These are phyloP conservation scores for Coregonus suidteri DNA, from an alignment of 2,797 vertebrate species.

Conservation along the genomic window DNA sequence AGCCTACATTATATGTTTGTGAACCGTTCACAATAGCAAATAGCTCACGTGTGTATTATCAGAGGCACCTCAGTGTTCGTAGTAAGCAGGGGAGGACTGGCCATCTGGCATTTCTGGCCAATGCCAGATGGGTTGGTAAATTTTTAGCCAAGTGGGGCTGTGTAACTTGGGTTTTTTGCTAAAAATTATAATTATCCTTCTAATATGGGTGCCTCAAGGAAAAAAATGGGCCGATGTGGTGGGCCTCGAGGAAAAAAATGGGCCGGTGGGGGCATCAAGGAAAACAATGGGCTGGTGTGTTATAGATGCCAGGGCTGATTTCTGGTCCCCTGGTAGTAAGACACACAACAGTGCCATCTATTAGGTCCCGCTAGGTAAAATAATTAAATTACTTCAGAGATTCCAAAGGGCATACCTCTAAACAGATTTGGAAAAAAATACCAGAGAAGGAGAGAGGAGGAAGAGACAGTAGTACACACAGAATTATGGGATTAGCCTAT, in stretches of 20 bases:
- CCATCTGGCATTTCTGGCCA: too few relatives aligned
- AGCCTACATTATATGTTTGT: neutral
- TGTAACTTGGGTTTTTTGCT: too few relatives aligned
- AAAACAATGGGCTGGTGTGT: neutral
- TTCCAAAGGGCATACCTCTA: neutral
- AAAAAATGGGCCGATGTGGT: too few relatives aligned
- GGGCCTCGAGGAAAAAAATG: too few relatives aligned
- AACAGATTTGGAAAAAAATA: neutral
- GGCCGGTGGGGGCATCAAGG: too few relatives aligned
- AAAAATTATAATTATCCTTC: too few relatives aligned
- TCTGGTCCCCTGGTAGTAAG: too few relatives aligned
- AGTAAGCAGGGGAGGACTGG: neutral
- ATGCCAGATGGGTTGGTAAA: too few relatives aligned
- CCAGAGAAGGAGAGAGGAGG: neutral
- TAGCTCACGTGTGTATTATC: neutral
- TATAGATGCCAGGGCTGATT: neutral
- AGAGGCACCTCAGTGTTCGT: neutral
- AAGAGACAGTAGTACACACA: neutral
- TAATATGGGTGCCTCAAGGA: too few relatives aligned
- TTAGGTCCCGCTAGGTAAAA: neutral
- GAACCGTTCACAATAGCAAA: neutral
- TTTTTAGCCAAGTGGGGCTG: too few relatives aligned
- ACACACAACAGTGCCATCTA: neutral
- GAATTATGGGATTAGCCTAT: neutral
- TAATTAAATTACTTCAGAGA: neutral